Evolutionary conservation across 2,113 vertebrate species (phyloP).

Genomic region (Connochaetes taurinus): DNA sequence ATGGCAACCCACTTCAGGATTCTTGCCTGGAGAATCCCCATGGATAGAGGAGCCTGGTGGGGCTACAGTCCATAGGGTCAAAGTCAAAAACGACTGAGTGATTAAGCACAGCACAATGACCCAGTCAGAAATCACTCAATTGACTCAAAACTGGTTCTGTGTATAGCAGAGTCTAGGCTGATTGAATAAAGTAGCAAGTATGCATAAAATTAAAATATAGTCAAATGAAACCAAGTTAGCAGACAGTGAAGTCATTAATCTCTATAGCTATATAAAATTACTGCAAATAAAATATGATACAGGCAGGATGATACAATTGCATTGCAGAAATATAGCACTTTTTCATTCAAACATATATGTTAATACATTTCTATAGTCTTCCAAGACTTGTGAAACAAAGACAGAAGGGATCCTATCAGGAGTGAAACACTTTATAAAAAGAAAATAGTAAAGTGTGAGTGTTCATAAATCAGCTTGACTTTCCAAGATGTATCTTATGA

Average conservation of each 20-base stretch:
- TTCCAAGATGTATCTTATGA: neutral
- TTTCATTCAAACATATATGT: neutral
- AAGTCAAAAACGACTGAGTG: fast-evolving
- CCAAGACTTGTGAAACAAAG: neutral
- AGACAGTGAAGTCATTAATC: neutral
- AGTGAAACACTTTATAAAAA: neutral
- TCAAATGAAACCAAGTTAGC: neutral
- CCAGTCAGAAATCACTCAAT: neutral
- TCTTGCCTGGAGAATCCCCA: neutral
- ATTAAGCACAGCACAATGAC: neutral
- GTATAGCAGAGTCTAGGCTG: neutral
- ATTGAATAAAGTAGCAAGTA: neutral
- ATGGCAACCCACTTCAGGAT: neutral
- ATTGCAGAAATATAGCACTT: neutral
- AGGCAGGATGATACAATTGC: neutral
- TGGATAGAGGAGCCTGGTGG: neutral
- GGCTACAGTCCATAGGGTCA: neutral
- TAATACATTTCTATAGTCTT: neutral
- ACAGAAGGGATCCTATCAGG: neutral
- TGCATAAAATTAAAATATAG: neutral
- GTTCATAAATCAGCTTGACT: neutral
- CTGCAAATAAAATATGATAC: neutral
- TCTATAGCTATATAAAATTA: neutral
- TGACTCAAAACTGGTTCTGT: neutral
- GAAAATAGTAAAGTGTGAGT: neutral